Percentiles rank a stretch among this genome's conserved stretches.
Conservation (phyloP, 53 echinoderm and acorn worm species). For the Zoroaster sp. region DNA sequence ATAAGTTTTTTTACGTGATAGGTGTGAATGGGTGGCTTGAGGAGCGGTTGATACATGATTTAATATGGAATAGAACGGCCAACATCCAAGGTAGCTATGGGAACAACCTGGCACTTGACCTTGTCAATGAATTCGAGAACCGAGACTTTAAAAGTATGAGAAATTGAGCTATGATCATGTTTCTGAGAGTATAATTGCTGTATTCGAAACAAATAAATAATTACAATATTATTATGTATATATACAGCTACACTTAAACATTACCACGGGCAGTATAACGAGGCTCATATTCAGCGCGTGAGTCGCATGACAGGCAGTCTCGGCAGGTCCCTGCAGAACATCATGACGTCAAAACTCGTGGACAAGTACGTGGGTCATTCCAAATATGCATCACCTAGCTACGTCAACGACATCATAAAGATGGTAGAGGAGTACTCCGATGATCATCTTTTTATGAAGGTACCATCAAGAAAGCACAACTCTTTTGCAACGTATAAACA, state of each 20-base stretch:
- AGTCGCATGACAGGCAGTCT: neutral
- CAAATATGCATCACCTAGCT: too few relatives aligned
- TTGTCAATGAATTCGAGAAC: neutral
- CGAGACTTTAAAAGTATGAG: neutral
- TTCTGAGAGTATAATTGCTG: too few relatives aligned
- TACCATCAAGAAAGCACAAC: too few relatives aligned
- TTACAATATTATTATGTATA: too few relatives aligned
- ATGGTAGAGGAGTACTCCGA: too few relatives aligned
- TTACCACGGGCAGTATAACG: neutral
- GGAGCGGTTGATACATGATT: neutral
- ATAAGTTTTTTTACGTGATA: neutral
- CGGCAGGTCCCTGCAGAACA: neutral
- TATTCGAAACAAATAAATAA: too few relatives aligned
- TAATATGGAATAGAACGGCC: neutral
- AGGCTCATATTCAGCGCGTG: neutral
- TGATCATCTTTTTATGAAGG: too few relatives aligned
- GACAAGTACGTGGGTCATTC: too few relatives aligned
- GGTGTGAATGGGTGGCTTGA: neutral
- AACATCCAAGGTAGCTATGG: neutral
- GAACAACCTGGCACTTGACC: neutral
- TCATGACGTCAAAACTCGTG: neutral
- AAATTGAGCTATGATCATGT: neutral
- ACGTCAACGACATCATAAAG: too few relatives aligned
- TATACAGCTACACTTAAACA: neutral
- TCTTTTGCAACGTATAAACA: too few relatives aligned